Conservation (phyloP, 2,797 vertebrate species). For the Tenualosa thibaudeaui region DNA sequence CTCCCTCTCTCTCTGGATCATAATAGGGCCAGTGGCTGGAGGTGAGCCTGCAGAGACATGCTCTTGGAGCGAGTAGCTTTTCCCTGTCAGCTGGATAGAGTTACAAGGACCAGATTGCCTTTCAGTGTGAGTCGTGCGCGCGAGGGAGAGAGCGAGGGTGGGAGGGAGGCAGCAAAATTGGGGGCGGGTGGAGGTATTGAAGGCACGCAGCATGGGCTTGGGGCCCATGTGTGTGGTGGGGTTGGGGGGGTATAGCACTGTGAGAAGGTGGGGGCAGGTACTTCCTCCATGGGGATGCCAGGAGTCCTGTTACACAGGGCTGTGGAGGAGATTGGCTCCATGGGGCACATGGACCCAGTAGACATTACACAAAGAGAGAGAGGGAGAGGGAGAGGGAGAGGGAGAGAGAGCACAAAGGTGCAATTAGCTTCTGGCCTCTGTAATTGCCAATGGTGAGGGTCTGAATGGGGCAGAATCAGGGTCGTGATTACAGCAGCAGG, state of each 20-base stretch:
- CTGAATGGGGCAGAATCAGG: slow-evolving; percentile 2
- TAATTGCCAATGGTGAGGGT: slow-evolving; percentile 17
- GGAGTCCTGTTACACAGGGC: background rate
- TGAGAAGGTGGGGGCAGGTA: background rate
- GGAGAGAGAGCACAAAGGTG: slow-evolving; percentile 29
- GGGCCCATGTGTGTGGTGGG: background rate
- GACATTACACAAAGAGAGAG: background rate
- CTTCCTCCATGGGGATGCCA: background rate
- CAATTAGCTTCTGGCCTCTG: slow-evolving; percentile 41
- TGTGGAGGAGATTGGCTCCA: background rate
- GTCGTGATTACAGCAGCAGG: slow-evolving; percentile 34
- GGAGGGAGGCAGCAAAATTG: background rate
- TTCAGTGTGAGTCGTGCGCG: background rate
- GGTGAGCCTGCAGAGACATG: background rate
- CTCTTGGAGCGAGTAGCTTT: background rate
- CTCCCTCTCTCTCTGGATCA: background rate
- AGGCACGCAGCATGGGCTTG: background rate
- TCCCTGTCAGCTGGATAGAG: background rate
- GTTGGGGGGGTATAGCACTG: background rate
- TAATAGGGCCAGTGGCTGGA: background rate
- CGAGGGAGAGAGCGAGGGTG: background rate
- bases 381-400: background rate
- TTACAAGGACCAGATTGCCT: background rate
- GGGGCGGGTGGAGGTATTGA: background rate
- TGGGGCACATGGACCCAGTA: background rate